Evolutionary conservation across 92 coral and sea anemone species (phyloP), one percentile per base, ranked within the genome.

Genomic region (Heliopora coerulea): DNA sequence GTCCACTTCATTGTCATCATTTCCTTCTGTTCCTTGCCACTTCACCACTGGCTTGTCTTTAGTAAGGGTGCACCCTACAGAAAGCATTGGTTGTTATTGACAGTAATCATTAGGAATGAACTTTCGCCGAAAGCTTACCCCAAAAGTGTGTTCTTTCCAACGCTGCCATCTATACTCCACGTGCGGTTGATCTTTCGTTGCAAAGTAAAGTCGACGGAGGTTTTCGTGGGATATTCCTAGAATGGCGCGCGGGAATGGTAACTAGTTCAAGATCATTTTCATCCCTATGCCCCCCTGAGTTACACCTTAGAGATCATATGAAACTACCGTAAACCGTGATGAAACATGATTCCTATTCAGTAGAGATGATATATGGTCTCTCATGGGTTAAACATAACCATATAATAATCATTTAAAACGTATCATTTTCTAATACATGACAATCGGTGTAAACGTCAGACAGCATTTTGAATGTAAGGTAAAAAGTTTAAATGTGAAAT

Each of bases 141-240:
- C 96, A 89, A 65, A 89, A 89, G 65, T 59, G 80, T 63, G 86
- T 86, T 72, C 83, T 86, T 81, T 89, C 96, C 62, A 89, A 41
- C 34, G 90, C 48, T 72, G 96, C 86, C 96, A 89, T 88, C 33
- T 30, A 21, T 12, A 14, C 32, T 49, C 33, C 77, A 70, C 77
- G 77, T 70, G 77, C 32, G 10, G 62, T 35, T 46, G 24, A 13
- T 56, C 2, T 0, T 0, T 8, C n/a, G 31, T 56, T 35, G 49
- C 12, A 11, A 17, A 56, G 23, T 13, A 50, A 28, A 31, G 23
- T 13, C 61, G 61, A 23, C 3, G 3, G 61, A 14, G 18, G 13
- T 23, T 14, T 3, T 14, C 33, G 13, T 28, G 3, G 3, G 17
- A 56, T 14, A 14, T 56, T 56, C 23, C 14, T 56, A 56, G 7